phyloP scores from a whole-genome alignment of 2,888 invertebrate species.

The Pyralis farinalis region DNA sequence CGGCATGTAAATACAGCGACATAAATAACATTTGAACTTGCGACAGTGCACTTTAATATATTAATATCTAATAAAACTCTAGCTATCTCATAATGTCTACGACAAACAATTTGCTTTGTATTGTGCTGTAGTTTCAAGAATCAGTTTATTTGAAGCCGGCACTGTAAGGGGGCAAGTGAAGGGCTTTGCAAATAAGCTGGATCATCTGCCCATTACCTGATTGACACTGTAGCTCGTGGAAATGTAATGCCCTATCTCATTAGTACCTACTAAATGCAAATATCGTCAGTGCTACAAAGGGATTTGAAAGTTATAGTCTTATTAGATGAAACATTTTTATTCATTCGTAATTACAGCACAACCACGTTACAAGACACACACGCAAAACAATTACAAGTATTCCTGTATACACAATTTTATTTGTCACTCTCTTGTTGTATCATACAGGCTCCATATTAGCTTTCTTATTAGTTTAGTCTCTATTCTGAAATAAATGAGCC shows the following conservation, averaged over 20 bases:
- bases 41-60: neutral
- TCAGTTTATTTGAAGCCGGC: slow-evolving; percentile 4
- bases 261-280: neutral
- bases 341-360: no score
- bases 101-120: neutral
- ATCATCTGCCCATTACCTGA: slow-evolving; percentile 47
- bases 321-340: no score
- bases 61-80: neutral
- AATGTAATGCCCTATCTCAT: slow-evolving; percentile 6
- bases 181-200: slow-evolving; percentile 51
- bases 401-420: no score
- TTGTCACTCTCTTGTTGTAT: no score
- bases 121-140: slow-evolving; percentile 6
- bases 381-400: no score
- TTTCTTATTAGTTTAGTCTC: no score
- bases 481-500: no score
- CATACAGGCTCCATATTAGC: no score
- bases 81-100: slow-evolving; percentile 3
- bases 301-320: no score
- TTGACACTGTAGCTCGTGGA: slow-evolving; percentile 28
- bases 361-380: no score
- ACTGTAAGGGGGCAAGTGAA: slow-evolving; percentile 31
- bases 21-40: no score
- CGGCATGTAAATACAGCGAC: neutral
- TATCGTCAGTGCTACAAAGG: neutral